Base-by-base conservation (phyloP, 2,113 vertebrate genomes). In the Sterna hirundo region DNA sequence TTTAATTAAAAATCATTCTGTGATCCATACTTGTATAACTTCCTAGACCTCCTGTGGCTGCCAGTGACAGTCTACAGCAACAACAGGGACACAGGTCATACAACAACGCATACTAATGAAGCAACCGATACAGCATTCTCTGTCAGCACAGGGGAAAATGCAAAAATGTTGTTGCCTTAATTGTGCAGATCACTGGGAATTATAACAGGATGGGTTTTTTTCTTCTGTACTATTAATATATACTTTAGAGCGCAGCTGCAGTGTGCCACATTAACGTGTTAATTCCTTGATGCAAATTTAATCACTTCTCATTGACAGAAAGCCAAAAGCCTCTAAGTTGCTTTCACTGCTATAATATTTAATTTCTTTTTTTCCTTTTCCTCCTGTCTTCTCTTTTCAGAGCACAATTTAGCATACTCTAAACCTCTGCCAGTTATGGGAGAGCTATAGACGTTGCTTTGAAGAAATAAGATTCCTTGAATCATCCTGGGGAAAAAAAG, bases 81-180 rank as follows among this genome's bases (percentile, higher is more conserved):
- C 85, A 49, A 46, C 4, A 82, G 83, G 94, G 87, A 96, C 95
- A 76, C 87, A 60, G 76, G 96, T 92, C 81, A 51, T 72, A 69
- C 65, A 96, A 93, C 62, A 93, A 57, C 51, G 87, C 91, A 96
- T 96, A 84, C 82, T 96, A 97, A 98, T 84, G 68, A 97, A 94
- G 84, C 21, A 55, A 78, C 62, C 83, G 58, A 95, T 86, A 71
- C 51, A 88, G 49, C 68, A 83, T 80, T 93, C 81, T 78, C 77
- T 82, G 47, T 58, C 66, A 97, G 51, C 34, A 88, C 40, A 42
- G 6, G 3, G 76, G 60, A 82, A 94, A 94, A 92, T 66, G 83
- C 80, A 92, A 88, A 86, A 86, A 72, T 94, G 42, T 83, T 86
- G 64, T 87, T 96, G 88, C 36, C 76, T 95, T 97, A 96, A 96